A percentile compares a stretch with the other conserved stretches of the same genome.
These are phyloP conservation scores for Oscarella lobularis DNA, from an alignment of 37 sponge, comb jelly and placozoan genomes.

Conservation along the genomic window DNA sequence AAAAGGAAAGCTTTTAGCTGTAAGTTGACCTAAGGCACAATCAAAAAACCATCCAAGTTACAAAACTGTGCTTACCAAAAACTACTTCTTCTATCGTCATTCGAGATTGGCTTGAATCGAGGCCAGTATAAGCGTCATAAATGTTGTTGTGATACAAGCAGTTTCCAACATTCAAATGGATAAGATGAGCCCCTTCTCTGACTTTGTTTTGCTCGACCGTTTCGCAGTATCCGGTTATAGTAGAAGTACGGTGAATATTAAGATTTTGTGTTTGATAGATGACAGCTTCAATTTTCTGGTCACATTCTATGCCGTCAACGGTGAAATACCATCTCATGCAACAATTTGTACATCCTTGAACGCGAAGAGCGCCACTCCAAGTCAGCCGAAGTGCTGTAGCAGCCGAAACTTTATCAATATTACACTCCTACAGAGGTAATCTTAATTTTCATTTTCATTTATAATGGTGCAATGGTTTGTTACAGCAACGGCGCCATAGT, in stretches of 20 bases:
- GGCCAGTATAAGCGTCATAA: neutral
- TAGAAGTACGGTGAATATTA: neutral
- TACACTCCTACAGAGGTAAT: neutral
- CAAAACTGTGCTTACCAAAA: neutral
- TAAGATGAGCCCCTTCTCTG: neutral
- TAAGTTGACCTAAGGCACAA: neutral
- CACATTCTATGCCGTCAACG: neutral
- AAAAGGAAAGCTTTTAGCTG: too few species aligned
- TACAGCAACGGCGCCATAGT: neutral
- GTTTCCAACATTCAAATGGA: neutral
- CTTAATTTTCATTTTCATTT: neutral
- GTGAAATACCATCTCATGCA: constrained; percentile 1
- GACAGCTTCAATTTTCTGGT: neutral
- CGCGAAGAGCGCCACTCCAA: neutral
- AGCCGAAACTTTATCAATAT: neutral
- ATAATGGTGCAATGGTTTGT: neutral
- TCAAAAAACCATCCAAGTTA: neutral
- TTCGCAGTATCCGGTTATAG: neutral
- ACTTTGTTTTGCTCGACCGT: neutral
- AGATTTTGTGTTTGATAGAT: neutral
- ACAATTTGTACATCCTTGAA: neutral
- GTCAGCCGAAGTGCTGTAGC: neutral
- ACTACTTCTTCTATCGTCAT: constrained; percentile 1
- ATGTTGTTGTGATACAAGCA: neutral
- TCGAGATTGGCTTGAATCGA: neutral